Base-by-base conservation (phyloP, 2,797 vertebrate genomes). In the Gorsachius magnificus region DNA sequence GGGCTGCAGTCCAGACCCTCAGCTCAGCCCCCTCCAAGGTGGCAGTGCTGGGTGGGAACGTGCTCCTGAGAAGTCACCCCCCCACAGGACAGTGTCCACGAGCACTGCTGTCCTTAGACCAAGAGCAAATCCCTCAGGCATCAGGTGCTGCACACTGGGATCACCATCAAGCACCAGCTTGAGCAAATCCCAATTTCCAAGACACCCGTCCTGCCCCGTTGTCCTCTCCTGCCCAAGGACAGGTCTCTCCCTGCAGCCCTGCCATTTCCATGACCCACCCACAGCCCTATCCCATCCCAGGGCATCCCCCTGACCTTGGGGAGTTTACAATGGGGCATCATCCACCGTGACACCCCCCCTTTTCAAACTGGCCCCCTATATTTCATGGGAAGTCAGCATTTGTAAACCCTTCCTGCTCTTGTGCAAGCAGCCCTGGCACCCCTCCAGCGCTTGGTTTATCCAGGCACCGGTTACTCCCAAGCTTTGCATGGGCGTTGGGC, bases 401-500 rank as follows among this genome's bases (percentile, higher is more conserved):
- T 15, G 17, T 14, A 6, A 90, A 4, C 74, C 76, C 36, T 41
- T 92, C 80, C 94, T 61, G 88, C 71, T 84, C 81, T 95, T 95
- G 91, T 17, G 58, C 87, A 95, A 95, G 87, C 7, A 57, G 57
- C 70, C 64, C 93, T 95, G 96, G 92, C 90, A 10, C 9, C 22
- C 0, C 75, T 90, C 95, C 95, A 97, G 95, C 14, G 1, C 78
- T n/a, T 20, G 93, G 60, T 79, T 96, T 89, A 92, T 77, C 83
- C 82, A 21, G 61, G 95, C 80, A 63, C 58, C 10, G 6, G 96
- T 70, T 64, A 61, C 94, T 96, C 95, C 96, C 95, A 64, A 64
- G 75, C 90, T 89, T 90, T 83, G 71, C 93, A 60, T 71, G 90
- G 94, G 93, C 33, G 75, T 89, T 89, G 92, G 87, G 86, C 78